Conservation (phyloP, 2,888 invertebrate species). For the Diplazon laetatorius region DNA sequence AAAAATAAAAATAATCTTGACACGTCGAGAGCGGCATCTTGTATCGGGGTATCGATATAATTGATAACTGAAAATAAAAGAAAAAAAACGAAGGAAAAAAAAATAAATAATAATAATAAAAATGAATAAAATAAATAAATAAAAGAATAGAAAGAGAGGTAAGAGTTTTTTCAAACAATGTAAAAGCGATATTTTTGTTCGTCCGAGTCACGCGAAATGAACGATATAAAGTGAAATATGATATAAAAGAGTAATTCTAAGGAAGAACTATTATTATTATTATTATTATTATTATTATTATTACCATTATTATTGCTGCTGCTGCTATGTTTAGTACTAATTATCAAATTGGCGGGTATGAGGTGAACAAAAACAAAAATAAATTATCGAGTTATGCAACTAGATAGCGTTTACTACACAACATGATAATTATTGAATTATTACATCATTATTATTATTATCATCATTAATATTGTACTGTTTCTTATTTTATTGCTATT, state of each 20-base stretch:
- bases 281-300: conserved; percentile 75
- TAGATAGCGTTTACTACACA: conserved; percentile 76
- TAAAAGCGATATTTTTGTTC: conserved; percentile 80
- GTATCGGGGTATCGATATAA: conserved; percentile 73
- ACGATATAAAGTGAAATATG: conserved; percentile 73
- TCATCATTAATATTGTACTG: conserved; percentile 81
- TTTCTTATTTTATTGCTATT: conserved; percentile 82
- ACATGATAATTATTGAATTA: conserved; percentile 78
- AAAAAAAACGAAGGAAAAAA: conserved; percentile 42
- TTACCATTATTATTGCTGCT: conserved; percentile 65
- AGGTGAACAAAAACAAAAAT: conserved; percentile 68
- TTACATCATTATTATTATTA: conserved; percentile 76
- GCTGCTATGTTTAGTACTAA: conserved; percentile 68
- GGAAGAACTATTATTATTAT: conserved; percentile 77
- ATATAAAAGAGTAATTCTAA: conserved; percentile 73
- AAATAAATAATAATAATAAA: too few relatives aligned
- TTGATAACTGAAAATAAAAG: conserved; percentile 61
- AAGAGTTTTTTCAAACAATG: conserved; percentile 77
- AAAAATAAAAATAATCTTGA: conserved; percentile 46
- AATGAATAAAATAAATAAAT: conserved; percentile 56
- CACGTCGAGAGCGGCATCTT: conserved; percentile 73
- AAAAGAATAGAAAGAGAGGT: conserved; percentile 66
- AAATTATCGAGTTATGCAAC: conserved; percentile 69
- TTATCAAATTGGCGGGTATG: conserved; percentile 78
- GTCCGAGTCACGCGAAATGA: conserved; percentile 77